Base-by-base conservation (phyloP, 2,888 invertebrate genomes). In the Osmoderma eremita region DNA sequence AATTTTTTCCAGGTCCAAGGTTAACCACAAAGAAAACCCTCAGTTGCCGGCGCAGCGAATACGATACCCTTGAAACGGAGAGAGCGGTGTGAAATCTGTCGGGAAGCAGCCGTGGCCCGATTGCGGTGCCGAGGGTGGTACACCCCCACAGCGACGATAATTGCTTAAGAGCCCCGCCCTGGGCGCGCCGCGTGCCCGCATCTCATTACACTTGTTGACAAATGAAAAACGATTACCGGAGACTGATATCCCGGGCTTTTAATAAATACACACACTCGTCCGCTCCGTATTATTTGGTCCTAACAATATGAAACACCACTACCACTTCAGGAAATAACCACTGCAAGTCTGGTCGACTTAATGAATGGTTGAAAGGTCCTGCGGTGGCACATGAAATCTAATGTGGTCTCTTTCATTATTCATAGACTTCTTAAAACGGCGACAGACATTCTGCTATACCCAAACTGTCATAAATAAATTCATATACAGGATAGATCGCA, bases 181-280 rank as follows among this genome's bases (percentile, higher is more conserved):
- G 78, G 80, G 79, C 73, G 80, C 80, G 78, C 81, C 80, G 79
- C 82, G 80, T 78, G 80, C 79, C 78, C 80, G 80, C 80, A 81
- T 81, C 81, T 81, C 75, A 81, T 82, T 82, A 83, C 83, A 79
- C 80, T 78, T 80, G 81, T 81, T 81, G 81, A 82, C 81, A 82
- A 80, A 78, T 79, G 78, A 78, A 79, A 78, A 74, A 76, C 78
- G 79, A 78, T 78, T 77, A 78, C 71, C 71, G 71, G 72, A 70
- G 71, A 58, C 67, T 67, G 72, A 72, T 70, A 71, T 65, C 67
- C 54, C 39, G 48, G 36, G 15, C 51, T 45, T 45, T 58, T 58
- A 53, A 58, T 58, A 45, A 58, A 58, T 58, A 58, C 42, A 58
- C n/a, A n/a, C 42, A 45, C 30, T 58, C 58, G 30, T 15, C 58